phyloP scores from a whole-genome alignment of 2,113 vertebrate species.

The Pionites leucogaster region DNA sequence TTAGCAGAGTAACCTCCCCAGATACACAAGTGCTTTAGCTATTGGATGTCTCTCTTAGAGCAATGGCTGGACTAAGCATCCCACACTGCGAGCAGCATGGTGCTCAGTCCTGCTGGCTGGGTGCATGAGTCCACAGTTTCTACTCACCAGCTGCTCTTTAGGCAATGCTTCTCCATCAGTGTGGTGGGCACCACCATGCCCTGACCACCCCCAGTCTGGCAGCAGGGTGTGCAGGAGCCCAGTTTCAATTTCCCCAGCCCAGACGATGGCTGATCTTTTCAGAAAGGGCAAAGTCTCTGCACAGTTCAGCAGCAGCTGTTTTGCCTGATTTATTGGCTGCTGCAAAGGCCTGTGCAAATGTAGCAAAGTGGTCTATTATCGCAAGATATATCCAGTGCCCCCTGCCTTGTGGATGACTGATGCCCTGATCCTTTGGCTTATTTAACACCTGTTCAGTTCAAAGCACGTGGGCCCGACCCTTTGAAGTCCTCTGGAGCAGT shows the following conservation, averaged over 20 bases:
- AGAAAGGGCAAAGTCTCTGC: conserved; percentile 15
- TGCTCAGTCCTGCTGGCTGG: not conserved
- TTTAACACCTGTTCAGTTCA: conserved; percentile 55
- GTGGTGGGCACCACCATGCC: not conserved
- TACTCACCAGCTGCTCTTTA: not conserved
- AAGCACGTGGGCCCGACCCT: not conserved
- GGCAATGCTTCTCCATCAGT: not conserved
- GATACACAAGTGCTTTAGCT: not conserved
- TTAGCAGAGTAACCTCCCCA: not conserved
- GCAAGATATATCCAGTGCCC: conserved; percentile 39
- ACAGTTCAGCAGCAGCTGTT: conserved; percentile 64
- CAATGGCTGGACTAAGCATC: not conserved
- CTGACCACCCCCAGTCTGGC: not conserved
- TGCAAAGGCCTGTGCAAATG: conserved; percentile 63
- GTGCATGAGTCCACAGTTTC: not conserved
- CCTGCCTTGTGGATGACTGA: conserved; percentile 48
- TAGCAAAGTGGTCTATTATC: conserved; percentile 64
- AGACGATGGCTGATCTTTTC: not conserved
- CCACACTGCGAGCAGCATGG: rapidly evolving
- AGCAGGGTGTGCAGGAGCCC: not conserved
- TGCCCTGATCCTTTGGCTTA: conserved; percentile 51
- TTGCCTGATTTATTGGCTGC: conserved; percentile 65
- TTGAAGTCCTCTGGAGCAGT: conserved; percentile 51
- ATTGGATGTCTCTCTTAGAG: not conserved
- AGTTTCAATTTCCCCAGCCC: not conserved